phyloP scores from a whole-genome alignment of 2,113 vertebrate species.

The Odocoileus hemionus region DNA sequence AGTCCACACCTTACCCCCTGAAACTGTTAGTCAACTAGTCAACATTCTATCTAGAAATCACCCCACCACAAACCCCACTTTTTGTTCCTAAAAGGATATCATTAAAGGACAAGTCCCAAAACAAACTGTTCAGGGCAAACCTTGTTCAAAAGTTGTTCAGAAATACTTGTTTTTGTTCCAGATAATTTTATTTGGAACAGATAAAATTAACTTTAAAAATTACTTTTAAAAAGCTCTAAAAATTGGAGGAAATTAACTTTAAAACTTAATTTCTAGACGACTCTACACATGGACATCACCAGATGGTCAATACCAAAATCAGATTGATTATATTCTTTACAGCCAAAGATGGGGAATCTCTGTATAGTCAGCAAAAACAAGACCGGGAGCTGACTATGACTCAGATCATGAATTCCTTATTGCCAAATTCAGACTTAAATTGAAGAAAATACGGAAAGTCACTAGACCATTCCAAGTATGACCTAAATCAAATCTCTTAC shows the following conservation, averaged over 20 bases:
- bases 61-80: not conserved
- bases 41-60: not conserved
- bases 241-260: not conserved
- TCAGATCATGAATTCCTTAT: not conserved
- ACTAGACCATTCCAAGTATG: not conserved
- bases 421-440: not conserved
- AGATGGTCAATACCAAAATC: not conserved
- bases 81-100: not conserved
- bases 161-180: not conserved
- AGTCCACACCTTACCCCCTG: not conserved
- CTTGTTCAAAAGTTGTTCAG: not conserved
- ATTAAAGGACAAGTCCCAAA: not conserved
- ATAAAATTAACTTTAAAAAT: not conserved
- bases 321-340: not conserved
- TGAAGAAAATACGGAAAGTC: not conserved
- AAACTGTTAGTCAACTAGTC: not conserved
- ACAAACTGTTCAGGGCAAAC: not conserved
- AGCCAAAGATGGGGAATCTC: not conserved
- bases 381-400: not conserved
- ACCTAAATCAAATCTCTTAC: not conserved
- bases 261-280: not conserved
- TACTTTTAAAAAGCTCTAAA: too few relatives aligned
- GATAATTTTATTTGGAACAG: not conserved
- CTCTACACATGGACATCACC: not conserved
- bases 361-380: not conserved